Base-by-base conservation (phyloP, 37 sponge, comb jelly and placozoan genomes). In the Theonella swinhoei region DNA sequence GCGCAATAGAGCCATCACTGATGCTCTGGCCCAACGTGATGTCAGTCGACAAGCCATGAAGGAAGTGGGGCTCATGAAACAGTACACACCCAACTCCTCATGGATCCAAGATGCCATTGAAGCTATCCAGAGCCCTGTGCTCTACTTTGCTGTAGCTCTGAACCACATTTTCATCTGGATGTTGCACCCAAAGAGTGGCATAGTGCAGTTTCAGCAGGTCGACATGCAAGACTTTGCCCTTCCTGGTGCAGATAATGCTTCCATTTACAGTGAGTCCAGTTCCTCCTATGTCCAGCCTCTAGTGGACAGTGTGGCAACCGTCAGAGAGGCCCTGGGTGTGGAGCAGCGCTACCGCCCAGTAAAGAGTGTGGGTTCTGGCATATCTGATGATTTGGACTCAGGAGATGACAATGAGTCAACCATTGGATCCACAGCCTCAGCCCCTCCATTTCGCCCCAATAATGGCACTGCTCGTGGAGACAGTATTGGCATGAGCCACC, bases 81-180 rank as follows among this genome's bases (percentile, higher is more conserved):
- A 83, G 28, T 81, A 74, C 47, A 62, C 82, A 0, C 84, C 94
- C 31, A 62, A 81, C 72, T 64, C 85, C 41, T 63, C 83, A 23
- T 91, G 78, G 66, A 88, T 96, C 64, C 78, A 86, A 58, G 88
- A 89, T 1, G 84, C 88, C 19, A 85, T 92, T 2, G 79, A 86
- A 2, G 29, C 84, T 34, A 47, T 87, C 23, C 71, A 72, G 24
- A 74, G 72, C 11, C 93, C 95, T 23, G 90, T 95, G 24, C 64
- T 95, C 32, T 95, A 95, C 76, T 96, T 89, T 80, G 82, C 90
- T 28, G 73, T 96, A 5, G 97, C 95, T 0, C 81, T 91, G 20
- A 85, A 79, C 38, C 91, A 96, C 42, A 89, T 96, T 54, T 95
- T 92, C 76, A 83, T 88, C 59, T 96, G 97, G 97, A 59, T 96